Conservation (phyloP, 2,888 invertebrate genomes). For the Hecatera dysodea region DNA sequence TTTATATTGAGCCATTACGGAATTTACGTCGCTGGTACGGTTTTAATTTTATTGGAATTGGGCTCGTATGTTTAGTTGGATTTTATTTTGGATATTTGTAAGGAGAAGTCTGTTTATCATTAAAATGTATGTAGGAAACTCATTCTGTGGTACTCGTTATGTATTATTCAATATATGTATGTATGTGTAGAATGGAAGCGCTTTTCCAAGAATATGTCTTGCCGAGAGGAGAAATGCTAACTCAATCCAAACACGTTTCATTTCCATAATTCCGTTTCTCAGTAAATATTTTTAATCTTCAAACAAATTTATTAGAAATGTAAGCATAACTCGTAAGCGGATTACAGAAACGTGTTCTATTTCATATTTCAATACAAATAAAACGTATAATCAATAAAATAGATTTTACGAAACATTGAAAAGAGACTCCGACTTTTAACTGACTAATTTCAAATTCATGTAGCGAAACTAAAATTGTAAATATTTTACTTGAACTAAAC, state of each 20-base stretch:
- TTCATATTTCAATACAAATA: background rate
- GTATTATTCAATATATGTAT: too few species aligned
- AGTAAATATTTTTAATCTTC: background rate
- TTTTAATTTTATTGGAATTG: slow-evolving; percentile 54
- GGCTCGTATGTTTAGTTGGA: slow-evolving; percentile 8
- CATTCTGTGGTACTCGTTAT: background rate
- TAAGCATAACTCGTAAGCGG: background rate
- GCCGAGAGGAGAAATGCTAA: background rate
- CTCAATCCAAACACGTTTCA: background rate
- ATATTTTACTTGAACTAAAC: background rate
- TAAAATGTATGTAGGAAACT: background rate
- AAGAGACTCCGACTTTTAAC: too few species aligned
- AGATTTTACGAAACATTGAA: background rate
- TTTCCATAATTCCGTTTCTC: background rate
- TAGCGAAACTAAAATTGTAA: too few species aligned
- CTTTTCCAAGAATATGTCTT: background rate
- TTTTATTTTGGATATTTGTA: slow-evolving; percentile 9
- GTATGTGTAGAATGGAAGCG: too few species aligned
- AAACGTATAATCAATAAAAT: background rate
- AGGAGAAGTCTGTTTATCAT: background rate
- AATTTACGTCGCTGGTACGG: slow-evolving; percentile 38
- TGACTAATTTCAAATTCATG: too few species aligned
- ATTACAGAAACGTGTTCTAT: background rate
- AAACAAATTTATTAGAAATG: background rate
- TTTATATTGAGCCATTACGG: slow-evolving; percentile 59